Base-by-base conservation (phyloP, 2,797 vertebrate genomes). In the Zalophus californianus region DNA sequence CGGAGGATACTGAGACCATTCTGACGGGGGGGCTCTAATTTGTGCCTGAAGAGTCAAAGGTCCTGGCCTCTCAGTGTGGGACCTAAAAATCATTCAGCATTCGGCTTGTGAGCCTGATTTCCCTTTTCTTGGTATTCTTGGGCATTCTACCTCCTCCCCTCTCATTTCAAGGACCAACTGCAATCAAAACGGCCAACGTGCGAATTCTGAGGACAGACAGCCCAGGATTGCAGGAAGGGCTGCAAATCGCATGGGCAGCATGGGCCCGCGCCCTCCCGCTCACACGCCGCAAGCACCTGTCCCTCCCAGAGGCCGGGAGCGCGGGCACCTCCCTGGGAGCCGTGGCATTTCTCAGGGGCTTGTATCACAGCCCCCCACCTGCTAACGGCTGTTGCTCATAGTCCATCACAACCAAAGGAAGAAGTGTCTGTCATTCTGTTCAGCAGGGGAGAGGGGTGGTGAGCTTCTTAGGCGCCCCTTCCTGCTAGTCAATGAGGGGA, bases 241-340 rank as follows among this genome's bases (percentile, higher is more conserved):
- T 2, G 6, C 9, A 82, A 54, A 12, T 1, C 4, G 27, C 44
- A 0, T 3, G 41, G 29, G 52, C 27, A 15, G 14, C 4, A 5
- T 0, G 1, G 8, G 27, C 15, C 60, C 6, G 3, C 14, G 4
- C 60, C 54, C 0, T 8, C 13, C 41, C 3, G 20, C 2, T 56
- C 20, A 25, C 58, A 4, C 60, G 1, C 12, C 2, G 11, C 2
- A 29, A 64, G 62, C 3, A 29, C 50, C 50, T 23, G 44, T 38
- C 80, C 58, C 64, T n/a, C 18, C 41, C 3, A 0, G 70, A 32
- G 85, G 41, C 79, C 5, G 1, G 0, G 9, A 16, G 38, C 23
- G 0, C 13, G 0, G 4, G 5, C 10, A 20, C 35, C 20, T 64
- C 41, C 72, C 58, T n/a, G 3, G 44, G 27, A 48, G 82, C 35